phyloP scores from a whole-genome alignment of 2,888 invertebrate species.

The Catocala fraxini region DNA sequence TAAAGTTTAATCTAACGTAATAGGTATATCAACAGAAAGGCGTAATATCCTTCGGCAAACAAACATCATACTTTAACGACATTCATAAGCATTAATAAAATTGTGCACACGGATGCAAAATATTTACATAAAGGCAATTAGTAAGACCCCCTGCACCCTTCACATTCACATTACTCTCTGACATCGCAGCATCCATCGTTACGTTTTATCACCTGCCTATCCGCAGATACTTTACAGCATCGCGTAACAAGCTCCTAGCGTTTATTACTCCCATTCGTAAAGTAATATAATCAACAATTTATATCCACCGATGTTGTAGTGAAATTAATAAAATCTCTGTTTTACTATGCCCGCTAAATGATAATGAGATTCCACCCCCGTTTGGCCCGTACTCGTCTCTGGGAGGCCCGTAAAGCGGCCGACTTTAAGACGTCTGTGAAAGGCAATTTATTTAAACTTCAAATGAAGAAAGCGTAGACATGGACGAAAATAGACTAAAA shows the following conservation, averaged over 20 bases:
- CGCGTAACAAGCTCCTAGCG: not conserved
- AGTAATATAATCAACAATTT: slow-evolving; percentile 31
- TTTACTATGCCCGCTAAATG: slow-evolving; percentile 51
- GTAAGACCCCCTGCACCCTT: too few relatives aligned
- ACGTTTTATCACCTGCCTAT: slow-evolving; percentile 7
- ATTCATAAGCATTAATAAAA: too few relatives aligned
- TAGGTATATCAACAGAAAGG: too few relatives aligned
- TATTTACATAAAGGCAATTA: too few relatives aligned
- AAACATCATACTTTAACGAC: too few relatives aligned
- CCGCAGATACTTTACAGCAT: not conserved
- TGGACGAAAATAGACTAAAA: too few relatives aligned
- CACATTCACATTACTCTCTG: not conserved
- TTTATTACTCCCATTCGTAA: slow-evolving; percentile 9
- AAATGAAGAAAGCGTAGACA: not conserved
- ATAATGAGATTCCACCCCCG: slow-evolving; percentile 47
- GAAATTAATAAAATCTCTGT: slow-evolving; percentile 57
- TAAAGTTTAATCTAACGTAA: too few relatives aligned
- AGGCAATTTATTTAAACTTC: slow-evolving; percentile 48
- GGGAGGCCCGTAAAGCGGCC: slow-evolving; percentile 35
- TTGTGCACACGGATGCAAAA: too few relatives aligned
- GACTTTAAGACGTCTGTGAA: slow-evolving; percentile 41
- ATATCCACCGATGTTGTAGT: slow-evolving; percentile 25
- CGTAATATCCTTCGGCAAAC: too few relatives aligned
- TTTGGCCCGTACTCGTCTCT: slow-evolving; percentile 12
- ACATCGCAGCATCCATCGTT: slow-evolving; percentile 22